Evolutionary conservation across 30 jellyfish, hydroid and myxozoan species (phyloP).

Genomic region (Cassiopea andromeda): DNA sequence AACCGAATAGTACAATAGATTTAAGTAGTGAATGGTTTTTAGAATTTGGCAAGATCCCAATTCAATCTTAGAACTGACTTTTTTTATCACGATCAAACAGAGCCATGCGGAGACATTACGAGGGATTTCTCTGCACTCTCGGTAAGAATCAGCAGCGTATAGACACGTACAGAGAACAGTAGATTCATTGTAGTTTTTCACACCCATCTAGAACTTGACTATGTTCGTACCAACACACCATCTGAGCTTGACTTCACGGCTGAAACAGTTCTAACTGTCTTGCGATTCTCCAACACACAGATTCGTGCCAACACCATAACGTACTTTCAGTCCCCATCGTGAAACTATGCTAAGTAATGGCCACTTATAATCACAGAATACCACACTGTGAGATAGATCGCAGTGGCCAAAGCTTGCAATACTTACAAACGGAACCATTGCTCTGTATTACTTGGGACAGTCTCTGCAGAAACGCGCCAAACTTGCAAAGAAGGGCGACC

Average conservation of each 20-base stretch:
- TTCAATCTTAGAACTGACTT: not conserved
- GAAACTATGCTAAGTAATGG: not conserved
- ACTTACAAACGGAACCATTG: not conserved
- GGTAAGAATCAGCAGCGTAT: conserved; percentile 34
- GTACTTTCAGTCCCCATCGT: not conserved
- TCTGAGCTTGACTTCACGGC: conserved; percentile 12
- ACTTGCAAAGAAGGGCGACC: not conserved
- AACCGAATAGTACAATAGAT: not conserved
- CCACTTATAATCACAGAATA: not conserved
- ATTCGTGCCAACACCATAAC: no score
- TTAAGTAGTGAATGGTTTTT: not conserved
- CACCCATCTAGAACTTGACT: conserved; percentile 38
- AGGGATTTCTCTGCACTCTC: not conserved
- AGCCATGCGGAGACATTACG: not conserved
- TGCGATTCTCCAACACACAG: not conserved
- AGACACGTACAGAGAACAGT: conserved; percentile 39
- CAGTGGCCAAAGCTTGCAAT: not conserved
- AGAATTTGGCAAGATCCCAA: conserved; percentile 11
- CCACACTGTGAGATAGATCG: not conserved
- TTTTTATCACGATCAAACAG: not conserved
- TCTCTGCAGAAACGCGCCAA: not conserved
- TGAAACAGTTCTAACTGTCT: conserved; percentile 38
- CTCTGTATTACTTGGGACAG: not conserved
- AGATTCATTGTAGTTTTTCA: not conserved
- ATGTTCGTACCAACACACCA: not conserved